Conservation (phyloP, 1,140 invertebrate genomes). For the Hetaerina americana region DNA sequence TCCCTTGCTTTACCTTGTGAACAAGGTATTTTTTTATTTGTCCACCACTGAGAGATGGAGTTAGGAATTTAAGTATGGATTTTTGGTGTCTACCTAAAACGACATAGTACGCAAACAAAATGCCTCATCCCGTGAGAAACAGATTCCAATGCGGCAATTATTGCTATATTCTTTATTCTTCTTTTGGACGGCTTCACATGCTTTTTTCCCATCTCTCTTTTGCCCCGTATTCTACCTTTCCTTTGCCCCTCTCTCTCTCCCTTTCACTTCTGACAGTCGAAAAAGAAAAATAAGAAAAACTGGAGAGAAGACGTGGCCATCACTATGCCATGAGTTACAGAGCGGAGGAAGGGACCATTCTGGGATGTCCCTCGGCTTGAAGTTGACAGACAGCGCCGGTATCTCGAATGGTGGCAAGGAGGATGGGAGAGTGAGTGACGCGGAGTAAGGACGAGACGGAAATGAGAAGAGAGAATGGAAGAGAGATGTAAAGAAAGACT, state of each 20-base stretch:
- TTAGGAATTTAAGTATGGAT: not conserved
- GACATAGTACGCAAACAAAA: not conserved
- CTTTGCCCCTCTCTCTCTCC: no score
- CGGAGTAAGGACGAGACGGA: no score
- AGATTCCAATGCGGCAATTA: no score
- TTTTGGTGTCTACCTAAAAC: not conserved
- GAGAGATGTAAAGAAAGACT: not conserved
- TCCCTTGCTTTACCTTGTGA: no score
- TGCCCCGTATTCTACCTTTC: no score
- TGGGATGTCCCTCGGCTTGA: no score
- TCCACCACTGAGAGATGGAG: not conserved
- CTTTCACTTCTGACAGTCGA: not conserved
- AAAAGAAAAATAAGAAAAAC: not conserved
- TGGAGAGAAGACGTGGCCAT: not conserved
- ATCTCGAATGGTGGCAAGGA: not conserved
- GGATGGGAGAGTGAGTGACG: no score
- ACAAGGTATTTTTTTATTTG: not conserved
- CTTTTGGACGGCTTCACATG: no score
- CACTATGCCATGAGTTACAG: not conserved
- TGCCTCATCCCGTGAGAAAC: not conserved
- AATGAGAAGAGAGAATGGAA: not conserved
- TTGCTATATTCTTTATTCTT: no score
- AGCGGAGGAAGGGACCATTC: no score
- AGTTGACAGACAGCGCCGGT: not conserved
- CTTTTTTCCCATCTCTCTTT: no score